phyloP scores from a whole-genome alignment of 2,113 vertebrate species.

The Callipepla squamata region DNA sequence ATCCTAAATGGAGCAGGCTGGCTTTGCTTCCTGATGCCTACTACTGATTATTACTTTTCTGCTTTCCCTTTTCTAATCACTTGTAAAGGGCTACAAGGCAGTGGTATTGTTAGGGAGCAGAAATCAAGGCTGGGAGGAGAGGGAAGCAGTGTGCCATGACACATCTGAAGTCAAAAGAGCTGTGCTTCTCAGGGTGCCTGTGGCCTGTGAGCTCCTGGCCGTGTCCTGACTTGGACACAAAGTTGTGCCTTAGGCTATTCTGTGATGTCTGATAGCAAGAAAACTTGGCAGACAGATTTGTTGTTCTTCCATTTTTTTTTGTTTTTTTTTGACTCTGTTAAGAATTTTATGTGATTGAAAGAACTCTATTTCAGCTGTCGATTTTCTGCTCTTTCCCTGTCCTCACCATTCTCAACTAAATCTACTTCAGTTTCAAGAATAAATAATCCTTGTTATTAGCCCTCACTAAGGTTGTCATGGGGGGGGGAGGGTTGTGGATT shows the following conservation, averaged over 20 bases:
- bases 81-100: neutral
- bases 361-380: neutral
- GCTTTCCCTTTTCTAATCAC: constrained; percentile 10
- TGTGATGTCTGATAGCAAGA: neutral
- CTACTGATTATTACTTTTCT: neutral
- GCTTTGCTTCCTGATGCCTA: constrained; percentile 56
- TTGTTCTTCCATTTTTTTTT: neutral
- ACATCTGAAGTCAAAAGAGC: neutral
- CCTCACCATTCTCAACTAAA: neutral
- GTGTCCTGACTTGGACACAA: neutral
- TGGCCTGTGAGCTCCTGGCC: neutral
- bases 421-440: neutral
- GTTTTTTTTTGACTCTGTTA: neutral
- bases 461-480: neutral
- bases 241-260: neutral
- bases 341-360: neutral
- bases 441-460: neutral
- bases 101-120: neutral
- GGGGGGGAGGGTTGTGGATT: neutral
- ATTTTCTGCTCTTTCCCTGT: neutral
- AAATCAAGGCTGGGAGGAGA: neutral
- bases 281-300: neutral
- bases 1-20: constrained; percentile 4
- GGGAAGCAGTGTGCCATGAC: neutral
- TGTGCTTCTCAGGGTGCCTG: neutral